Evolutionary conservation across 2,888 invertebrate genomes (phyloP).

Genomic region (Archaeoteleia sp.): DNA sequence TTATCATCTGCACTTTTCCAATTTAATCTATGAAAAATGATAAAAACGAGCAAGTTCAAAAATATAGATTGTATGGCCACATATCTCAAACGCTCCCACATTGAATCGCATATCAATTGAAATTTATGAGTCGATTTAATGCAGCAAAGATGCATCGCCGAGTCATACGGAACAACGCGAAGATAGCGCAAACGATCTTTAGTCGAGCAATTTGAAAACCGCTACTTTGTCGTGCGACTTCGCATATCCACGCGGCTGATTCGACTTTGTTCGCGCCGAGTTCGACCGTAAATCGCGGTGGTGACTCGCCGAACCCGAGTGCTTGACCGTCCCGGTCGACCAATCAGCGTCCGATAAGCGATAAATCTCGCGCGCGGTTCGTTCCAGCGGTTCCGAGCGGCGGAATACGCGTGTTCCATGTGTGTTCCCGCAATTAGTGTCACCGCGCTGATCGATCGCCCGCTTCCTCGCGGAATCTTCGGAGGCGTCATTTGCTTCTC

Average conservation of each 20-base stretch:
- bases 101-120: too few relatives aligned
- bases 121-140: too few relatives aligned
- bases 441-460: conserved; percentile 68
- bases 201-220: conserved; percentile 12
- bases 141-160: too few relatives aligned
- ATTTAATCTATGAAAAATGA: too few relatives aligned
- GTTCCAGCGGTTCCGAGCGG: conserved; percentile 59
- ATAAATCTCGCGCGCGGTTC: conserved; percentile 64
- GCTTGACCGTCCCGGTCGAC: conserved; percentile 49
- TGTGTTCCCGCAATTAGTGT: conserved; percentile 71
- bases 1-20: too few relatives aligned
- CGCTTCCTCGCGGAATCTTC: conserved; percentile 58
- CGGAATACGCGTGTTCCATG: conserved; percentile 63
- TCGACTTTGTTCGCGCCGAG: conserved; percentile 30
- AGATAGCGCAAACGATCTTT: too few relatives aligned
- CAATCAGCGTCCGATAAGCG: conserved; percentile 66
- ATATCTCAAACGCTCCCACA: too few relatives aligned
- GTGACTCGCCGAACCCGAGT: conserved; percentile 53
- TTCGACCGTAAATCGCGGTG: conserved; percentile 59
- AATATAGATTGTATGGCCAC: too few relatives aligned
- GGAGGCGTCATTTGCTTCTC: conserved; percentile 51
- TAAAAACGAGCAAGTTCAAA: too few relatives aligned
- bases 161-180: too few relatives aligned
- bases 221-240: conserved; percentile 11
- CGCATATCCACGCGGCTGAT: conserved; percentile 18